A percentile compares a stretch with the other conserved stretches of the same genome.
Evolutionary conservation across 2,113 vertebrate genomes (phyloP).

Genomic region (Elachura formosa): DNA sequence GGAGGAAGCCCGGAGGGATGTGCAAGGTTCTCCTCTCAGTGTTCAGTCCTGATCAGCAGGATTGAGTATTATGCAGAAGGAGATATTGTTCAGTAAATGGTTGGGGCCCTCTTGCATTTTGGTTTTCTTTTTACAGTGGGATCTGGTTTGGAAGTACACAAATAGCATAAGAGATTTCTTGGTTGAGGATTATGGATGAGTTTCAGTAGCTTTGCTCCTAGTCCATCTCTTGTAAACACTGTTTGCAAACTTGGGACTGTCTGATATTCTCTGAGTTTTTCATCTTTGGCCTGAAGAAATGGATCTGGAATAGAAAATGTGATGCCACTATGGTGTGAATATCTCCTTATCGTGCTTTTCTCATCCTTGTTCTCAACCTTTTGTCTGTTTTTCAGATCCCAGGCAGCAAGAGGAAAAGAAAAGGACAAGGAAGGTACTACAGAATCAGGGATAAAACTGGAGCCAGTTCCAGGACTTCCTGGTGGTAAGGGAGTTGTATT

Average conservation of each 20-base stretch:
- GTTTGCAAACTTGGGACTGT: background rate
- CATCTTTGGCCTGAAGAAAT: background rate
- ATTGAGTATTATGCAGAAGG: background rate
- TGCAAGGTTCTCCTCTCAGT: background rate
- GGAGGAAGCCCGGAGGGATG: background rate
- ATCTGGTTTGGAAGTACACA: background rate
- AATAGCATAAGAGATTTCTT: background rate
- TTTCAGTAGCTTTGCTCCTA: background rate
- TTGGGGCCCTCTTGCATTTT: background rate
- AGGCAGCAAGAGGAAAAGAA: conserved; percentile 91
- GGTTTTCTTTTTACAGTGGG: background rate
- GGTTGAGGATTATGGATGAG: background rate
- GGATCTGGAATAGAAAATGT: background rate
- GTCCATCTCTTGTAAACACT: background rate
- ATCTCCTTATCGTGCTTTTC: background rate
- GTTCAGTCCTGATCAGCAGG: background rate
- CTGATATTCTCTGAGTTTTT: background rate
- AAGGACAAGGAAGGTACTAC: conserved; percentile 85
- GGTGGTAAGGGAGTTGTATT: conserved; percentile 75
- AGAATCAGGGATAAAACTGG: conserved; percentile 88
- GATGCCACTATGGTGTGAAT: background rate
- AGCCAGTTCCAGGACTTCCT: conserved; percentile 92
- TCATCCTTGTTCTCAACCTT: background rate
- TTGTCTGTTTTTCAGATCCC: conserved; percentile 74
- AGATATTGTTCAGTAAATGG: background rate